Evolutionary conservation across 2,888 invertebrate genomes (phyloP).

Genomic region (Piscicola geometra): DNA sequence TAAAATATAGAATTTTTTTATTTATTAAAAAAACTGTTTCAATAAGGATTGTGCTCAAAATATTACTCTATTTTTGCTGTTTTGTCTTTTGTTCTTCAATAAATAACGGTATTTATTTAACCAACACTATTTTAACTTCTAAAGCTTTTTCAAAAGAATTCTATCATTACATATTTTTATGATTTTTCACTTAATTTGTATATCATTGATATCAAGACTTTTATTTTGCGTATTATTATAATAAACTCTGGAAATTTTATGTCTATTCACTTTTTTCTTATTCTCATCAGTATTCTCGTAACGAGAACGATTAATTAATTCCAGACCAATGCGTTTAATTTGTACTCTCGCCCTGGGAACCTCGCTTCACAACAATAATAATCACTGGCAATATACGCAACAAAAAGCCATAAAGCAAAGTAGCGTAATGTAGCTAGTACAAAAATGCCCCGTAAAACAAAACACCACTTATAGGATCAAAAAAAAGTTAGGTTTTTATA

Average conservation of each 20-base stretch:
- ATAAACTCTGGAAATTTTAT: neutral
- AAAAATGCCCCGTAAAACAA: neutral
- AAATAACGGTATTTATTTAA: no score
- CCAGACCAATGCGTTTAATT: constrained; percentile 8
- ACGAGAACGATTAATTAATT: constrained; percentile 12
- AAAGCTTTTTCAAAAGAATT: no score
- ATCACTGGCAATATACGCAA: constrained; percentile 1
- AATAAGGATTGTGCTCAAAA: no score
- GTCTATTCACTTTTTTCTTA: neutral
- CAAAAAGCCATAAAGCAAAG: neutral
- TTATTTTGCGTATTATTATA: neutral
- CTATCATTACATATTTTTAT: no score
- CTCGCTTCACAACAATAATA: constrained; percentile 8
- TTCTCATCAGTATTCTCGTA: constrained; percentile 16
- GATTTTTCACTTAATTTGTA: no score
- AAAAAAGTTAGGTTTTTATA: neutral
- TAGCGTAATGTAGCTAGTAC: neutral
- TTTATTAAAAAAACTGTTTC: no score
- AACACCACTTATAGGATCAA: constrained; percentile 11
- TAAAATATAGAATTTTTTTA: no score
- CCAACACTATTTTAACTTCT: no score
- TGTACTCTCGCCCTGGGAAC: neutral
- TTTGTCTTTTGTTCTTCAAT: no score
- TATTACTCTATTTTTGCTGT: no score
- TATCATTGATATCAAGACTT: neutral